These are phyloP conservation scores for Oxyura jamaicensis DNA, from an alignment of 2,113 vertebrate species.

Conservation along the genomic window DNA sequence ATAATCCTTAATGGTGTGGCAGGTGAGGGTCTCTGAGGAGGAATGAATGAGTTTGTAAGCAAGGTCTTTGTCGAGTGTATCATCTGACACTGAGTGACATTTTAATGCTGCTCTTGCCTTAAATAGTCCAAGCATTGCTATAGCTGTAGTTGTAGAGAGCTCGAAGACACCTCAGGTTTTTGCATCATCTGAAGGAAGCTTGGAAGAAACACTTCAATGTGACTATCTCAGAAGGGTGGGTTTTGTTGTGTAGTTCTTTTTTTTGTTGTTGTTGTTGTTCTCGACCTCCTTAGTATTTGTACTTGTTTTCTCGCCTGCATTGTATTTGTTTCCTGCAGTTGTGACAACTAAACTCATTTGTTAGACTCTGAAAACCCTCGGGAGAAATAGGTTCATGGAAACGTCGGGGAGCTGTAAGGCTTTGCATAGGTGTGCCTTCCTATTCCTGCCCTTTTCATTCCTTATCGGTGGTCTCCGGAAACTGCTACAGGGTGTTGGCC, in stretches of 20 bases:
- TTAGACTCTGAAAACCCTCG: neutral
- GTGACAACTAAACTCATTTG: neutral
- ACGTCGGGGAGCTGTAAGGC: neutral
- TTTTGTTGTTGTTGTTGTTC: too few relatives aligned
- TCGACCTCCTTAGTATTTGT: rapidly evolving
- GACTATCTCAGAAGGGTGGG: neutral
- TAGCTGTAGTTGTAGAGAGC: neutral
- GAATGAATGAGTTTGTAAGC: neutral
- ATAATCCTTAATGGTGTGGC: neutral
- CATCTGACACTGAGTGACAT: neutral
- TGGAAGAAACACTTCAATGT: neutral
- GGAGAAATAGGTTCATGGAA: neutral
- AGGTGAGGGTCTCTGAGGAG: neutral
- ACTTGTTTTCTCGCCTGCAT: neutral
- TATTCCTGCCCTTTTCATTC: neutral
- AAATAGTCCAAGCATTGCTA: neutral
- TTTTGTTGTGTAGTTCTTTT: neutral
- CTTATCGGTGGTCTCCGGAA: neutral
- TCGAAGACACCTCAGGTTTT: neutral
- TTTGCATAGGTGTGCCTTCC: neutral
- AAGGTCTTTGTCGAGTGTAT: neutral
- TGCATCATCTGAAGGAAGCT: neutral
- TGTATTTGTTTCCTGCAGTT: neutral
- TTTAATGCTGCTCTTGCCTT: neutral
- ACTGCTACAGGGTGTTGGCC: rapidly evolving